Conservation (phyloP, 1,140 invertebrate genomes). For the Himalopsyche phryganea region DNA sequence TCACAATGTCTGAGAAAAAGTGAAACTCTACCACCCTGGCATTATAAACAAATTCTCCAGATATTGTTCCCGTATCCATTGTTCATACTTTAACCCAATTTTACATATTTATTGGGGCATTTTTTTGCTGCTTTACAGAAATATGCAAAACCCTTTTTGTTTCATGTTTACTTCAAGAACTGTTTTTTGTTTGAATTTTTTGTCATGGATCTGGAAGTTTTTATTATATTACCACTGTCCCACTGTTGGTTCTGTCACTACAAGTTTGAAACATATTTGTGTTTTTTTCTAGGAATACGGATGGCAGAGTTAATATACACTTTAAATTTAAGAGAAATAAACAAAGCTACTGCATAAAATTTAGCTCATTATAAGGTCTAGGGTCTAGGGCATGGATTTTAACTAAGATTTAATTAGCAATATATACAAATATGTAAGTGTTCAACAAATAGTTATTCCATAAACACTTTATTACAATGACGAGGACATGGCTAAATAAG, state of each 20-base stretch:
- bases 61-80: constrained; percentile 4
- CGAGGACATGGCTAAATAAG: no score
- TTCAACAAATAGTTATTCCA: no score
- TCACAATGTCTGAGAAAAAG: constrained; percentile 28
- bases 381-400: no score
- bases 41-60: constrained; percentile 1
- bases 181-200: constrained; percentile 15
- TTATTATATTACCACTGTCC: constrained; percentile 8
- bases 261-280: constrained; percentile 18
- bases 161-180: constrained; percentile 4
- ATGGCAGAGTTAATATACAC: constrained; percentile 14
- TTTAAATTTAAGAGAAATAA: constrained; percentile 20
- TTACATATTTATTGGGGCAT: constrained; percentile 30
- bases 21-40: constrained; percentile 17
- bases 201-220: neutral
- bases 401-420: no score
- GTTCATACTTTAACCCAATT: constrained; percentile 30
- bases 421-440: no score
- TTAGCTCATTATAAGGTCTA: no score
- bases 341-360: constrained; percentile 29
- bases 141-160: constrained; percentile 30
- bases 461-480: no score
- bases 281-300: constrained; percentile 20
- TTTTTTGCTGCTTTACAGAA: constrained; percentile 21
- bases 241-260: neutral